phyloP scores from a whole-genome alignment of 2,797 vertebrate species.

The Mustela erminea region DNA sequence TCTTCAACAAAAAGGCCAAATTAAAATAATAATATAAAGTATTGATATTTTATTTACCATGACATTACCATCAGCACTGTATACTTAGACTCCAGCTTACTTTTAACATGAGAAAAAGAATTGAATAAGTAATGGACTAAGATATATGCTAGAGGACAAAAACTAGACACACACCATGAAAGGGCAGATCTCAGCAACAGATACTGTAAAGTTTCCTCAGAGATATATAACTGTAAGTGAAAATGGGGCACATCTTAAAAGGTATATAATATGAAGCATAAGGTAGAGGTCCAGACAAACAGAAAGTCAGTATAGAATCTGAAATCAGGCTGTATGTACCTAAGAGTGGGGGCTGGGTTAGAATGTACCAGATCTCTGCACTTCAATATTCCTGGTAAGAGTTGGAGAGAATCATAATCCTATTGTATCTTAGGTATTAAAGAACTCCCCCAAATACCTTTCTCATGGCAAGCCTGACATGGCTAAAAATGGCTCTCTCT shows the following conservation, averaged over 20 bases:
- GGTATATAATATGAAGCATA: not conserved
- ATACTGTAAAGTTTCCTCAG: not conserved
- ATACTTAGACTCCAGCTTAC: not conserved
- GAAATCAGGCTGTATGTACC: not conserved
- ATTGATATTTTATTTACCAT: not conserved
- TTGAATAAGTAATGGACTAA: not conserved
- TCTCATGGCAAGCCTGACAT: not conserved
- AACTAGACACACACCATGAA: not conserved
- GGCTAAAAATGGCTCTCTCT: not conserved
- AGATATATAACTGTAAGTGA: not conserved
- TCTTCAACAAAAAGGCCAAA: not conserved
- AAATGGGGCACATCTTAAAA: not conserved
- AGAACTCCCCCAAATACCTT: not conserved
- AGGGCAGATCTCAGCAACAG: not conserved
- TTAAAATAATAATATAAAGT: not conserved
- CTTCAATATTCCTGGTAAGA: not conserved
- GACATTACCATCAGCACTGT: not conserved
- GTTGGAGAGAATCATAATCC: not conserved
- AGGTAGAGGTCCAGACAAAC: not conserved
- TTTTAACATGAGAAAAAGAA: not conserved
- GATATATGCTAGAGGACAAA: not conserved
- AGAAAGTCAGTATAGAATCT: not conserved
- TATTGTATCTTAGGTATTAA: not conserved
- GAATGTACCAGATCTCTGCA: not conserved
- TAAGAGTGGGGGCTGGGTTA: not conserved